phyloP scores from a whole-genome alignment of 2,797 vertebrate species.

The Thripadectes ignobilis region DNA sequence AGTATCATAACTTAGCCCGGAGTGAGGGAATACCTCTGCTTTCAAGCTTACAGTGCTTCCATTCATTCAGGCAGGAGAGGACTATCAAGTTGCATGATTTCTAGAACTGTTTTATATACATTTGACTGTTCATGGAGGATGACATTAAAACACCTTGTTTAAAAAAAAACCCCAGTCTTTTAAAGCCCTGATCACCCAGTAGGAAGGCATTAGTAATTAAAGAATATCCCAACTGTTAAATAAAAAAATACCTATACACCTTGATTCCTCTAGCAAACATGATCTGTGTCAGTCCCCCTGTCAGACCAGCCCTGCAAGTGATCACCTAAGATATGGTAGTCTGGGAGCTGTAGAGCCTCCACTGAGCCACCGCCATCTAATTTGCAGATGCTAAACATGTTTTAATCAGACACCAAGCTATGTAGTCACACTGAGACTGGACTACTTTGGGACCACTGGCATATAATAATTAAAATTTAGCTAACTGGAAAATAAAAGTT shows the following conservation, averaged over 20 bases:
- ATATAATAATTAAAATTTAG: not conserved
- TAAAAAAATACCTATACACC: not conserved
- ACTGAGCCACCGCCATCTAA: not conserved
- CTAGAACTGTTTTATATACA: not conserved
- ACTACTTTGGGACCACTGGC: not conserved
- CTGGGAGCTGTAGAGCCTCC: not conserved
- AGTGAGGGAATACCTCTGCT: not conserved
- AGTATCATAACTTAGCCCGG: not conserved
- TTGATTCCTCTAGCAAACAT: not conserved
- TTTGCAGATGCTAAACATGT: not conserved
- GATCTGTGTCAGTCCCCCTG: fast-evolving
- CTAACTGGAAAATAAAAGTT: not conserved
- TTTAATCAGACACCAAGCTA: not conserved
- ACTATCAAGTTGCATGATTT: not conserved
- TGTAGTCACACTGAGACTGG: not conserved
- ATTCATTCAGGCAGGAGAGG: not conserved
- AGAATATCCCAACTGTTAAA: fast-evolving
- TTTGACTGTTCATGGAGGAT: not conserved
- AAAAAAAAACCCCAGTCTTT: not conserved
- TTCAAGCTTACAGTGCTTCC: not conserved
- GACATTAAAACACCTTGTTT: not conserved
- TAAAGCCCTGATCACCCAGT: not conserved
- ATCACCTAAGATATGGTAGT: fast-evolving
- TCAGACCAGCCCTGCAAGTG: not conserved
- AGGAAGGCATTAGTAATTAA: not conserved